Evolutionary conservation across 2,888 invertebrate species (phyloP).

Genomic region (Cyclophora albipunctata): DNA sequence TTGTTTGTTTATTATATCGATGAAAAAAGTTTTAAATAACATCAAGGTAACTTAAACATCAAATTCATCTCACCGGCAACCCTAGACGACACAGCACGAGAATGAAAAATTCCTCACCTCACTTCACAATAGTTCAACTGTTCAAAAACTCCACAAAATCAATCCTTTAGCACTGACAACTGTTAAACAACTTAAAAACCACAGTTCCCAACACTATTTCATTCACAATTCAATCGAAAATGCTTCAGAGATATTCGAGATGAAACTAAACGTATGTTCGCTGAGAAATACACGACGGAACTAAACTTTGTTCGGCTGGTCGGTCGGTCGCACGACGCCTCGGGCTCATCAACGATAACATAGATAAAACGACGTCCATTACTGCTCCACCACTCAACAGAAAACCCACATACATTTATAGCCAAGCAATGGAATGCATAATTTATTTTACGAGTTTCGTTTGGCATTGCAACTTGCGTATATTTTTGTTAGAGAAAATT

Average conservation of each 20-base stretch:
- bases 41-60: no score
- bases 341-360: conserved; percentile 21
- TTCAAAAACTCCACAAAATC: background rate
- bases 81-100: no score
- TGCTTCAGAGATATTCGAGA: conserved; percentile 7
- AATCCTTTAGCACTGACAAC: conserved; percentile 3
- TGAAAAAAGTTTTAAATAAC: no score
- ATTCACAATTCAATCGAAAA: conserved; percentile 10
- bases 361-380: conserved; percentile 35
- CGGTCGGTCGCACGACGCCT: conserved; percentile 12
- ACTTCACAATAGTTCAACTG: background rate
- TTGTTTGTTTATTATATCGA: no score
- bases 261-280: conserved; percentile 35
- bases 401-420: background rate
- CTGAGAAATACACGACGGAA: conserved; percentile 49
- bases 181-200: conserved; percentile 4
- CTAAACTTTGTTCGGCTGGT: conserved; percentile 56
- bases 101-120: background rate
- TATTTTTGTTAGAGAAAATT: no score
- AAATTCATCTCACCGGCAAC: no score
- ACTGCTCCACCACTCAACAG: conserved; percentile 19
- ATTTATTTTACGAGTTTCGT: background rate
- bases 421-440: background rate
- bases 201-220: conserved; percentile 11
- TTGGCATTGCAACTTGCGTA: conserved; percentile 9